Percentiles rank a stretch among this genome's conserved stretches.
phyloP scores from a whole-genome alignment of 2,888 invertebrate genomes.

The Pardosa pseudoannulata region DNA sequence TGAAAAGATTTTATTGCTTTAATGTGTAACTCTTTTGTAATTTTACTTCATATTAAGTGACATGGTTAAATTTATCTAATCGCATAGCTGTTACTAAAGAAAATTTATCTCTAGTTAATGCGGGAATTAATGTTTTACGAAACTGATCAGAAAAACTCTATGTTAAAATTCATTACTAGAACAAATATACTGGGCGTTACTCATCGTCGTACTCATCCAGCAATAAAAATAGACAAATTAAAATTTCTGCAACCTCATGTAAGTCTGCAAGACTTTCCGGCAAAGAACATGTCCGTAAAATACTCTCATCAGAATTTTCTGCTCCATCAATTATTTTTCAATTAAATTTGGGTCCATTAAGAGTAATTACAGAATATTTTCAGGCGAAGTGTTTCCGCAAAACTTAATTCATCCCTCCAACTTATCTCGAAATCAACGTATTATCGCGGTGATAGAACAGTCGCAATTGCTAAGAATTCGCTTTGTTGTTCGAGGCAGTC shows the following conservation, averaged over 20 bases:
- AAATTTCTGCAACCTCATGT: background rate
- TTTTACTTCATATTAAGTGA: no score
- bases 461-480: constrained; percentile 67
- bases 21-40: no score
- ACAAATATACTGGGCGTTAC: background rate
- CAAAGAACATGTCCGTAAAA: constrained; percentile 24
- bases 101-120: no score
- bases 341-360: constrained; percentile 70
- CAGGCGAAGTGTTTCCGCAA: constrained; percentile 62
- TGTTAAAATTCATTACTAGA: background rate
- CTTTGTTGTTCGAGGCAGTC: constrained; percentile 7
- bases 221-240: background rate
- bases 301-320: constrained; percentile 63
- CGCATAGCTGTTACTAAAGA: no score
- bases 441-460: constrained; percentile 67
- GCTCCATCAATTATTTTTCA: constrained; percentile 70
- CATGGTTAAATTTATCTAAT: no score
- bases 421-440: constrained; percentile 68
- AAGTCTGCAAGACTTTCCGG: background rate
- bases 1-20: no score
- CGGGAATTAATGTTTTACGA: no score
- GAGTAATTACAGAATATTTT: constrained; percentile 70
- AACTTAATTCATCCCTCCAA: constrained; percentile 58
- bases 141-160: background rate
- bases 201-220: background rate